phyloP scores from a whole-genome alignment of 1,140 invertebrate species.

The Brachionus asplanchnoidis region DNA sequence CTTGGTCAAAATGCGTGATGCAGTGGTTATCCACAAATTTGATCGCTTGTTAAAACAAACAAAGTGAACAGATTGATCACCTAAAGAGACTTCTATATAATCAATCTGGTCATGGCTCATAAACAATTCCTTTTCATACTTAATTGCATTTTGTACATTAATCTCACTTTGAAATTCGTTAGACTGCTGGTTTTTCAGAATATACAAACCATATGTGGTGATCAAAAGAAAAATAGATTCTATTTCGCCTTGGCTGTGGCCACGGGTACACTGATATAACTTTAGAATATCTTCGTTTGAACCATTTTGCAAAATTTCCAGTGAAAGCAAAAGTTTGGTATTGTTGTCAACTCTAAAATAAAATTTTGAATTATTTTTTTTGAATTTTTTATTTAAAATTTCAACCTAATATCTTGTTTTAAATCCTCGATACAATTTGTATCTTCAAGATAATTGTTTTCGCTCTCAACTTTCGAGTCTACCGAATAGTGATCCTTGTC shows the following conservation, averaged over 20 bases:
- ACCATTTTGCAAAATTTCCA: slow-evolving; percentile 37
- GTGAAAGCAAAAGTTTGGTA: slow-evolving; percentile 12
- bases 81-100: slow-evolving; percentile 29
- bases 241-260: slow-evolving; percentile 29
- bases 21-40: slow-evolving; percentile 28
- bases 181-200: background rate
- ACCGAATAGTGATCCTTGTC: background rate
- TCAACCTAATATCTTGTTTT: slow-evolving; percentile 4
- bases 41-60: slow-evolving; percentile 36
- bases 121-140: slow-evolving; percentile 4
- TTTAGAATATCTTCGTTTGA: slow-evolving; percentile 26
- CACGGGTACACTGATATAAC: slow-evolving; percentile 3
- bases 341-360: slow-evolving; percentile 15
- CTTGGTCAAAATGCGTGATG: slow-evolving; percentile 16
- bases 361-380: background rate
- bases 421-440: background rate
- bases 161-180: background rate
- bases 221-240: slow-evolving; percentile 21
- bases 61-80: slow-evolving; percentile 22
- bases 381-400: background rate
- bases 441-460: slow-evolving; percentile 12
- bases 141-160: background rate
- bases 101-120: slow-evolving; percentile 33
- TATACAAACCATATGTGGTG: slow-evolving; percentile 1
- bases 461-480: background rate